phyloP scores from a whole-genome alignment of 2,113 vertebrate genomes.

The Heterochromis multidens region DNA sequence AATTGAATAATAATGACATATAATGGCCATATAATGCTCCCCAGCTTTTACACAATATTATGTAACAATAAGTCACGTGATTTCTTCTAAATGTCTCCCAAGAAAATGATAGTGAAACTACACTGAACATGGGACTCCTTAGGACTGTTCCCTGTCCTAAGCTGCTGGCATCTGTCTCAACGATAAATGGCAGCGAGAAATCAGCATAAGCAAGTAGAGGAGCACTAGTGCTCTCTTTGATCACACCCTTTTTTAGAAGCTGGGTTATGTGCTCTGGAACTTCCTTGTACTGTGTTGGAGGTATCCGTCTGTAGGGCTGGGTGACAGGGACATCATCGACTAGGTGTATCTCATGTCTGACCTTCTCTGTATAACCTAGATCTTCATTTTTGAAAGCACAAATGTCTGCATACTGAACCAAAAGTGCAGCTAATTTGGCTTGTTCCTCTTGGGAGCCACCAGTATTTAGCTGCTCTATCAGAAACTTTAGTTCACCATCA shows the following conservation, averaged over 20 bases:
- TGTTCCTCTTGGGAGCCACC: background rate
- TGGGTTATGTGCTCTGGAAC: background rate
- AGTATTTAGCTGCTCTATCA: background rate
- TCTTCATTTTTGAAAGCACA: background rate
- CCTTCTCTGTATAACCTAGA: background rate
- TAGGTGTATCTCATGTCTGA: background rate
- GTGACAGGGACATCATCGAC: background rate
- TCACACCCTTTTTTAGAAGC: background rate
- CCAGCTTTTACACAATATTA: background rate
- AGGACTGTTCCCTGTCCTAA: no score
- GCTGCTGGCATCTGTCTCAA: no score
- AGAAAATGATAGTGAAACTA: background rate
- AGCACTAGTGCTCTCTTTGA: background rate
- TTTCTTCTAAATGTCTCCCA: background rate
- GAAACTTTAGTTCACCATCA: background rate
- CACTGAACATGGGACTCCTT: background rate
- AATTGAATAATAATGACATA: background rate
- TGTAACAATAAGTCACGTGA: rapidly evolving
- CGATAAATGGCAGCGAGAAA: background rate
- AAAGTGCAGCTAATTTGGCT: background rate
- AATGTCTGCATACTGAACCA: background rate
- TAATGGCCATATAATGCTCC: rapidly evolving
- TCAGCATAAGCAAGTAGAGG: background rate
- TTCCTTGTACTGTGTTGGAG: background rate
- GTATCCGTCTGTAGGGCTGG: background rate